These are phyloP conservation scores for Nothobranchius kuhntae DNA, from an alignment of 2,113 vertebrate genomes.

Conservation along the genomic window DNA sequence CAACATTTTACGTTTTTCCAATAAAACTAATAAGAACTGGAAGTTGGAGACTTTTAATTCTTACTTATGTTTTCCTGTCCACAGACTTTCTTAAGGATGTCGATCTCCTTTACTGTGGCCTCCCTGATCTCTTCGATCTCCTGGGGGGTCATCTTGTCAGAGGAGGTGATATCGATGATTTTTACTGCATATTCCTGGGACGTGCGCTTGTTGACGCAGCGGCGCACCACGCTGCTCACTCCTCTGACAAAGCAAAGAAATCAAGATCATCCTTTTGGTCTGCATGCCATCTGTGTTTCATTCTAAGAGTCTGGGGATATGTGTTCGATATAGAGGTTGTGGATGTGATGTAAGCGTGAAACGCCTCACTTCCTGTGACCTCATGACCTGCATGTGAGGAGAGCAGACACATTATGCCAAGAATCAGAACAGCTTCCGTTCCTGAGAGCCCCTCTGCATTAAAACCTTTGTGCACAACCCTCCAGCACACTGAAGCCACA, in stretches of 20 bases:
- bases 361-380: too few species aligned
- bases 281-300: too few species aligned
- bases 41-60: constrained; percentile 28
- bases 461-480: constrained; percentile 38
- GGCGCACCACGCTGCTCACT: constrained; percentile 93
- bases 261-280: not conserved
- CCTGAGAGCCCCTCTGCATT: constrained; percentile 15
- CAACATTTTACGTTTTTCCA: not conserved
- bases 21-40: not conserved
- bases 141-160: constrained; percentile 84
- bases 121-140: constrained; percentile 89
- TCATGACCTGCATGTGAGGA: constrained; percentile 23
- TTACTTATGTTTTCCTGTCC: constrained; percentile 93
- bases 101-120: constrained; percentile 91
- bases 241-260: constrained; percentile 78
- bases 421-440: not conserved
- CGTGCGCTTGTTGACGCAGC: constrained; percentile 88
- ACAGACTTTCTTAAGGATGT: constrained; percentile 90
- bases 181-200: constrained; percentile 91
- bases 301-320: too few species aligned
- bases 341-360: not conserved
- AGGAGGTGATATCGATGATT: constrained; percentile 93
- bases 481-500: constrained; percentile 13
- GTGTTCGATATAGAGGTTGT: too few species aligned
- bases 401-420: constrained; percentile 23